A percentile compares a stretch with the other conserved stretches of the same genome.
Evolutionary conservation across 2,888 invertebrate species (phyloP).

Genomic region (Melinopterus prodromus): DNA sequence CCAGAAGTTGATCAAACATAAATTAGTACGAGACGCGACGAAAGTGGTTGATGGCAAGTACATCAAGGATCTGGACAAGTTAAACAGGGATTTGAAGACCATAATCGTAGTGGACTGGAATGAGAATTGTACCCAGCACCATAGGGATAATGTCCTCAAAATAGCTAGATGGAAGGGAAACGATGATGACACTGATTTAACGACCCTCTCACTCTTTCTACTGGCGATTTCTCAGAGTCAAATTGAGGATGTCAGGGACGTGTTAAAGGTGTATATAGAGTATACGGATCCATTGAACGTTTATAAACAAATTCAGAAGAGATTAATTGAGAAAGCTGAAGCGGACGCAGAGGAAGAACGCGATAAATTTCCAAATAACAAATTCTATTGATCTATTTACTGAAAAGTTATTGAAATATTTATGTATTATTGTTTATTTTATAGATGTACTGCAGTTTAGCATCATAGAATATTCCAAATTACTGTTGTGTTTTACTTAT

Average conservation of each 20-base stretch:
- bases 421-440: neutral
- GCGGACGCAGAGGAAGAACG: constrained; percentile 44
- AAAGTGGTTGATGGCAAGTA: constrained; percentile 94
- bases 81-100: constrained; percentile 84
- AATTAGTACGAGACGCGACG: constrained; percentile 94
- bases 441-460: neutral
- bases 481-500: neutral
- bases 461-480: neutral
- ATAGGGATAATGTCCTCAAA: constrained; percentile 87
- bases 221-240: constrained; percentile 89
- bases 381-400: neutral
- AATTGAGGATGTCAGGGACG: constrained; percentile 92
- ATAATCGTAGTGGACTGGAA: constrained; percentile 98
- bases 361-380: neutral
- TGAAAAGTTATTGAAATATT: neutral
- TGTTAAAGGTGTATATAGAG: constrained; percentile 89
- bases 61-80: constrained; percentile 86
- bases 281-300: constrained; percentile 92
- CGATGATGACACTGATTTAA: constrained; percentile 86
- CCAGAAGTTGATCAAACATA: constrained; percentile 85
- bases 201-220: constrained; percentile 90
- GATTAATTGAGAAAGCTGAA: constrained; percentile 74
- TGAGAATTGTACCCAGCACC: constrained; percentile 81
- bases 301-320: constrained; percentile 90
- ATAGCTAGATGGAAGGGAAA: constrained; percentile 92